These are phyloP conservation scores for Harpegnathos saltator DNA, from an alignment of 1,140 invertebrate genomes.

Conservation along the genomic window DNA sequence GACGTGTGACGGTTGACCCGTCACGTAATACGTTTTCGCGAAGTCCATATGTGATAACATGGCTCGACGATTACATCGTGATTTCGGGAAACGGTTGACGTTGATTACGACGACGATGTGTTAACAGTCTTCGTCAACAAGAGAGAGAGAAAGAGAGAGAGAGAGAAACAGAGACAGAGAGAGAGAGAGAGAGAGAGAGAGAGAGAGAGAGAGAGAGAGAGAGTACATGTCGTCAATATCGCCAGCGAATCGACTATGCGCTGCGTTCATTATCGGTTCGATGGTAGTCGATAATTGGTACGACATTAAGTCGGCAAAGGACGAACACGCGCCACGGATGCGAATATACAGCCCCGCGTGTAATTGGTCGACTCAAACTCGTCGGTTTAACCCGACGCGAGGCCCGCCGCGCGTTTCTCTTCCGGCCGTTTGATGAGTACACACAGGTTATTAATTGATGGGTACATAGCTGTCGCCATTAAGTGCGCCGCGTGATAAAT, in stretches of 20 bases:
- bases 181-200: too few relatives aligned
- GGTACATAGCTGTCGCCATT: slow-evolving; percentile 57
- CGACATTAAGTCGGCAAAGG: slow-evolving; percentile 9
- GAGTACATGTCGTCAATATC: background rate
- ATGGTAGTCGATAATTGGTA: slow-evolving; percentile 1
- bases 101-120: background rate
- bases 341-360: background rate
- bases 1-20: too few relatives aligned
- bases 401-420: slow-evolving; percentile 30
- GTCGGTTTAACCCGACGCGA: background rate
- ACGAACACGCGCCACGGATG: background rate
- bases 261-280: background rate
- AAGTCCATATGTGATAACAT: background rate
- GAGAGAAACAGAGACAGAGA: too few relatives aligned
- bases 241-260: background rate
- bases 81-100: background rate
- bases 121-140: background rate
- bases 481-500: slow-evolving; percentile 63
- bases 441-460: slow-evolving; percentile 66
- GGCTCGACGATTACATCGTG: background rate
- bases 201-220: too few relatives aligned
- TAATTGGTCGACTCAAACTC: slow-evolving; percentile 29
- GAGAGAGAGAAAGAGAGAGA: too few relatives aligned
- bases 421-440: slow-evolving; percentile 59
- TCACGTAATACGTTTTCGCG: background rate